Evolutionary conservation across 2,113 vertebrate species (phyloP).

Genomic region (Pelecanus crispus): DNA sequence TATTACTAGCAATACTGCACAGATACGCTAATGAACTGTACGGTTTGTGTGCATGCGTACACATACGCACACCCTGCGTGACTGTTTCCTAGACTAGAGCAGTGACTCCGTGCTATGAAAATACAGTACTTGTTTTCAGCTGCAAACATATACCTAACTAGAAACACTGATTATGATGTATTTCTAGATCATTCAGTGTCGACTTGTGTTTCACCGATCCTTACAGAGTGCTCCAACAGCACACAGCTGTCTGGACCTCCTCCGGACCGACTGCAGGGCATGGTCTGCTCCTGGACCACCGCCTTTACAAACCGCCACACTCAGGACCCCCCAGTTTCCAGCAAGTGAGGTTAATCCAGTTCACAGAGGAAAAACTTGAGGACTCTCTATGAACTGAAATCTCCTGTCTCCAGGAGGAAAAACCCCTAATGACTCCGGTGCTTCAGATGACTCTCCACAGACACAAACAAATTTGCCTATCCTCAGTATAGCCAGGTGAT

Average conservation of each 20-base stretch:
- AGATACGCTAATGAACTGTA: too few species aligned
- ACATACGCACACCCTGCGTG: neutral
- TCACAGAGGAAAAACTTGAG: neutral
- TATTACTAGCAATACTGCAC: neutral
- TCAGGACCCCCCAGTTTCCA: neutral
- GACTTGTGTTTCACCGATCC: neutral
- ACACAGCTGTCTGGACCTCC: neutral
- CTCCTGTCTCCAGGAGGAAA: neutral
- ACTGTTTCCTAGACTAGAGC: neutral
- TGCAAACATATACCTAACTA: neutral
- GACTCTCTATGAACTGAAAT: neutral
- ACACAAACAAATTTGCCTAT: neutral
- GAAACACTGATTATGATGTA: neutral
- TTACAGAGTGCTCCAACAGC: neutral
- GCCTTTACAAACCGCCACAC: neutral
- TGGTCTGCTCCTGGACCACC: neutral
- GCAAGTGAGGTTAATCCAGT: neutral
- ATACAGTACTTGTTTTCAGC: neutral
- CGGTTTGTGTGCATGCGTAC: fast-evolving
- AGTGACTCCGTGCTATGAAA: neutral
- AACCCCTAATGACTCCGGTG: neutral
- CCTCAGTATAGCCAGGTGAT: fast-evolving
- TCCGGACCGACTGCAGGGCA: neutral
- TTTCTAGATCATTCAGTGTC: neutral
- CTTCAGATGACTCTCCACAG: neutral